These are phyloP conservation scores for Leptatherina wallacei DNA, from an alignment of 2,797 vertebrate genomes.

Conservation along the genomic window DNA sequence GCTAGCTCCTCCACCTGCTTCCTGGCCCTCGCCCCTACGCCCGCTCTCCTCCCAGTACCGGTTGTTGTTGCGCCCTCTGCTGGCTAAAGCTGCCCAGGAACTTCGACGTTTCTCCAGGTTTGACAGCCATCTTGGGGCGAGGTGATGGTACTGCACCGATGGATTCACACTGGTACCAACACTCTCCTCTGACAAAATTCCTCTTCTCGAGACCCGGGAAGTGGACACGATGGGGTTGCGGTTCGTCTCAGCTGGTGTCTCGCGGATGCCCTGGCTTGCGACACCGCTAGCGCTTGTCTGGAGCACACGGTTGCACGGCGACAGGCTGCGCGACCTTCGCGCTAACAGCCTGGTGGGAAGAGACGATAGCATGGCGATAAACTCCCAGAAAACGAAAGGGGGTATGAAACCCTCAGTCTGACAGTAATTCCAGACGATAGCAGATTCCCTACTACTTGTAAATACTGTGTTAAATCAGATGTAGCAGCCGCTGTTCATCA, in stretches of 20 bases:
- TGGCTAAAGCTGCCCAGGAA: conserved; percentile 81
- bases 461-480: not conserved
- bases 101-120: conserved; percentile 78
- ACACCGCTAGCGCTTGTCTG: conserved; percentile 64
- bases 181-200: conserved; percentile 70
- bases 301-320: conserved; percentile 78
- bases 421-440: not conserved
- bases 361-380: conserved; percentile 78
- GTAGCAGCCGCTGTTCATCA: not conserved
- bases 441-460: not conserved
- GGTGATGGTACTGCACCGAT: conserved; percentile 77
- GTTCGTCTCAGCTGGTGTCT: conserved; percentile 55
- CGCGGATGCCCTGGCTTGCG: conserved; percentile 46
- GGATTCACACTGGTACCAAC: conserved; percentile 38
- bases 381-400: conserved; percentile 37
- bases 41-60: conserved; percentile 71
- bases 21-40: conserved; percentile 39
- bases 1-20: conserved; percentile 36
- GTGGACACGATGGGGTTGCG: conserved; percentile 73
- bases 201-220: conserved; percentile 68
- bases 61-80: conserved; percentile 70
- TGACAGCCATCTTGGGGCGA: conserved; percentile 82
- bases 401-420: not conserved
- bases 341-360: conserved; percentile 80
- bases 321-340: conserved; percentile 84